A percentile compares a stretch with the other conserved stretches of the same genome.
These are phyloP conservation scores for Urocyon cinereoargenteus DNA, from an alignment of 2,797 vertebrate species.

Conservation along the genomic window DNA sequence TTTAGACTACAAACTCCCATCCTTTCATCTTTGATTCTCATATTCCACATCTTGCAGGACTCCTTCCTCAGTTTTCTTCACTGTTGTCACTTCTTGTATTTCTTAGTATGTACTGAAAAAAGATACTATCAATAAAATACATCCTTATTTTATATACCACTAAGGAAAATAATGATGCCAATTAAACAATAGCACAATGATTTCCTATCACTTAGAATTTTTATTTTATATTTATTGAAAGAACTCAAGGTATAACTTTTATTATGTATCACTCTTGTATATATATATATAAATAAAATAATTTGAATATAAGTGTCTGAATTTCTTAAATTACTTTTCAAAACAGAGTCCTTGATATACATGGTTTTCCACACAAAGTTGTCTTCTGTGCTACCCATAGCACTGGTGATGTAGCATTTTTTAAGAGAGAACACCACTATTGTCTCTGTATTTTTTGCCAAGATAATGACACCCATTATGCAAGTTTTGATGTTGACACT, in stretches of 20 bases:
- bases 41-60: not conserved
- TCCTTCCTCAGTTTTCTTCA: not conserved
- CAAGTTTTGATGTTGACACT: conserved; percentile 55
- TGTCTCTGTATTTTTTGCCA: conserved; percentile 40
- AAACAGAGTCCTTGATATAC: not conserved
- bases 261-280: not conserved
- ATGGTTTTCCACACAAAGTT: not conserved
- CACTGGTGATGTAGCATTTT: not conserved
- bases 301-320: not conserved
- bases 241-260: not conserved
- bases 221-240: conserved; percentile 17
- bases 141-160: not conserved
- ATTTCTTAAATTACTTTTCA: conserved; percentile 11
- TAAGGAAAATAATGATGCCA: not conserved
- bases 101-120: not conserved
- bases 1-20: not conserved
- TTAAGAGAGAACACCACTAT: not conserved
- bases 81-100: not conserved
- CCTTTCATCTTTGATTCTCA: not conserved
- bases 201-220: not conserved
- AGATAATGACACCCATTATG: not conserved
- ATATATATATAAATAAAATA: not conserved
- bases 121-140: not conserved
- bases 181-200: not conserved
- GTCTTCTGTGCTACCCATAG: not conserved